These are phyloP conservation scores for Tauraco hartlaubi DNA, from an alignment of 2,797 vertebrate species.

Conservation along the genomic window DNA sequence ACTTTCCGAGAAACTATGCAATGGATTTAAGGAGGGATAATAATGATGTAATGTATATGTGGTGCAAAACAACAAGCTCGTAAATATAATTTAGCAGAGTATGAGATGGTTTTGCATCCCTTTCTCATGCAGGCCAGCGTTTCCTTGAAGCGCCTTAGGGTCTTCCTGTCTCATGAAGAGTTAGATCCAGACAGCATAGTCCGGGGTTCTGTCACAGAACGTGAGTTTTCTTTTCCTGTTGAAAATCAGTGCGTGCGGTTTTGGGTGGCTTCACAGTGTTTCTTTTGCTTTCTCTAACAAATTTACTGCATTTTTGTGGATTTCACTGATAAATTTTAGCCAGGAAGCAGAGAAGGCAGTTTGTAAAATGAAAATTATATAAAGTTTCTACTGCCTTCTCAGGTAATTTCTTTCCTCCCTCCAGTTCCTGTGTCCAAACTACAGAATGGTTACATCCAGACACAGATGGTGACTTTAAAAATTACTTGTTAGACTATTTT, in stretches of 20 bases:
- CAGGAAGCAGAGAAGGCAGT: background rate
- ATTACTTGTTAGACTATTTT: background rate
- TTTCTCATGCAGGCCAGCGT: constrained; percentile 88
- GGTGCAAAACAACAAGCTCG: background rate
- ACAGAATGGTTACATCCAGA: background rate
- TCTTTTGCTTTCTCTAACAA: background rate
- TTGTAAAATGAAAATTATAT: background rate
- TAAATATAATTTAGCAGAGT: background rate
- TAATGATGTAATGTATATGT: background rate
- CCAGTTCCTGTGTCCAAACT: background rate
- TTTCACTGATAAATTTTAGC: background rate
- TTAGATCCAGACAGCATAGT: constrained; percentile 89
- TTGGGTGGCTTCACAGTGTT: background rate
- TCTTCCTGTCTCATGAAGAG: constrained; percentile 95
- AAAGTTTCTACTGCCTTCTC: background rate
- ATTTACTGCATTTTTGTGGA: background rate
- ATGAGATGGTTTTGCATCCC: background rate
- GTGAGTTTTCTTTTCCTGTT: constrained; percentile 72
- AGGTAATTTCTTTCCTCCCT: background rate
- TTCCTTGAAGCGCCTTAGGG: constrained; percentile 91
- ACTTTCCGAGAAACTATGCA: background rate
- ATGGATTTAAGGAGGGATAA: background rate
- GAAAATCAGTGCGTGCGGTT: background rate
- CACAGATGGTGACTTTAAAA: background rate
- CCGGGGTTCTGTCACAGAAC: constrained; percentile 71